Percentiles rank a stretch among this genome's conserved stretches.
Evolutionary conservation across 2,888 invertebrate species (phyloP).

Genomic region (Gymnosoma rotundatum): DNA sequence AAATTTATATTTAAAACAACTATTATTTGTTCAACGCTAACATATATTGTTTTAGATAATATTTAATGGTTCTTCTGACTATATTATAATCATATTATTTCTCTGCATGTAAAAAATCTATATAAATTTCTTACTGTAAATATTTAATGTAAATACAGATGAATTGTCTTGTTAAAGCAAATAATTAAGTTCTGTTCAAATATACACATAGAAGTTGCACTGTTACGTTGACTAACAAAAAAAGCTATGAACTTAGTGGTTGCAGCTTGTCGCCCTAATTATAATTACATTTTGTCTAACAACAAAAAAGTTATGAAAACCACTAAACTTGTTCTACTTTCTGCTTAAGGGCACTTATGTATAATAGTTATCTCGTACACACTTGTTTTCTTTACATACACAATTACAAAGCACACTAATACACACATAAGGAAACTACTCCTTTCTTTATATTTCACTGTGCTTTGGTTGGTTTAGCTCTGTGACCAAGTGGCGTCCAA

Average conservation of each 20-base stretch:
- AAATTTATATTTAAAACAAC: no score
- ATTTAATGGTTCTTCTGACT: no score
- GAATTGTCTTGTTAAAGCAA: no score
- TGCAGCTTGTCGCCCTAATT: conserved; percentile 33
- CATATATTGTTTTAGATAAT: no score
- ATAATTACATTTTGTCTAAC: conserved; percentile 33
- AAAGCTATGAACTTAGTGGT: background rate
- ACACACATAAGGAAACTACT: conserved; percentile 13
- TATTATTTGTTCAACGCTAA: no score
- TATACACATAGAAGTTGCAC: no score
- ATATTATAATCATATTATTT: no score
- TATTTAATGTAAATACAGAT: no score
- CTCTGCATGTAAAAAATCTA: no score
- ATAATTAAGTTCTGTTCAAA: no score
- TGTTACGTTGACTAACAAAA: background rate
- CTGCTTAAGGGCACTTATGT: conserved; percentile 65
- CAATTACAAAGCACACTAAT: conserved; percentile 20
- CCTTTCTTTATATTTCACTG: conserved; percentile 28
- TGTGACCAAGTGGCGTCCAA: conserved; percentile 60
- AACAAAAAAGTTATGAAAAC: conserved; percentile 37
- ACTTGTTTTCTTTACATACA: conserved; percentile 4
- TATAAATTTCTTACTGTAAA: no score
- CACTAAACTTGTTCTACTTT: conserved; percentile 70
- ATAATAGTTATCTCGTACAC: conserved; percentile 44
- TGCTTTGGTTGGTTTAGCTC: conserved; percentile 38